Evolutionary conservation across 2,797 vertebrate species (phyloP), one percentile per base, ranked within the genome.

Genomic region (Arremon brunneinucha): DNA sequence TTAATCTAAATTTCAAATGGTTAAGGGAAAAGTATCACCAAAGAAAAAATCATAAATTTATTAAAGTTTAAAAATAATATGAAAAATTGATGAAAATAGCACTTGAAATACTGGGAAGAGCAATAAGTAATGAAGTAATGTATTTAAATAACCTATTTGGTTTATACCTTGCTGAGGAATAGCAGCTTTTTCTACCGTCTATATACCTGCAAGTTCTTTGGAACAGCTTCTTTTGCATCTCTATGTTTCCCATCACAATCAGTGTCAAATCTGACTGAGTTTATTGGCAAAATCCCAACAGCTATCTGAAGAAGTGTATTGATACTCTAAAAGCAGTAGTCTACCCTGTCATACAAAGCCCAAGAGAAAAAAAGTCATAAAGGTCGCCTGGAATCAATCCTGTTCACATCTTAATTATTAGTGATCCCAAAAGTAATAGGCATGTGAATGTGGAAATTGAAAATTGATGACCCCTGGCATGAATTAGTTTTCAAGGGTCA

Each of bases 41-140:
- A 56, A 53, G 11, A 2, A 41, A 49, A 56, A 13, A 17, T 9
- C 0, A 57, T 27, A 44, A 50, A 50, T 57, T 30, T 27, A 46
- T 76, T 89, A 46, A 9, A 50, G 4, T 43, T 82, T 7, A 83
- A 79, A 57, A 46, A 50, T 30, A 59, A 37, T 14, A 9, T 13
- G 14, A n/a, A 87, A 83, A 75, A 21, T 0, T 35, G 19, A 62
- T 59, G 17, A 83, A 84, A 90, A 91, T 62, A 20, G 0, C 9
- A 49, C 16, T 76, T 12, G 8, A 80, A 87, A 70, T 53, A 11
- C 5, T 44, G 2, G 2, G 4, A 39, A 74, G 5, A 70, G 2
- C 3, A 70, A 17, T 39, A 69, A 70, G 3, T n/a, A 60, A 55
- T 1, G 1, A n/a, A 67, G 3, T 14, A 50, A 32, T 1, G 0